Evolutionary conservation across 2,888 invertebrate species (phyloP), one percentile per base, ranked within the genome.

Genomic region (Acholoe squamosa): DNA sequence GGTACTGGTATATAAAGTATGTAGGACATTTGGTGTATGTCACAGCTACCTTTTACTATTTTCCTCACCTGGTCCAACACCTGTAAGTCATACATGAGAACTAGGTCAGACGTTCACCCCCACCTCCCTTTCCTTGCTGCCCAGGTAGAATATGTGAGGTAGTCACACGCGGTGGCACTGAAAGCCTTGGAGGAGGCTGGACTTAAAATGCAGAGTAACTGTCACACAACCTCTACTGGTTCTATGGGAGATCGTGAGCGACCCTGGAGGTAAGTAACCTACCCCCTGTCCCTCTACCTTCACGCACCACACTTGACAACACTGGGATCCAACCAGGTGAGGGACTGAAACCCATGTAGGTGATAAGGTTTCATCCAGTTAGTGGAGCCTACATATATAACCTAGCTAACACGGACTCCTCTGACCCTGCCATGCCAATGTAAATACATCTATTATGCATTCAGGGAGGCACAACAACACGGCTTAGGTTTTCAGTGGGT

Each of bases 21-120:
- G 10, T 43, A 43, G 43, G 43, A 10, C 43, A 43, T 43, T n/a
- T 43, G 43, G 10, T 43, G 10, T 43, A 43, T 61, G 61, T 61
- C 61, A 43, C 43, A n/a, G 61, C 61, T 61, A 61, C 71, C 7
- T 71, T 71, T 71, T 25, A 14, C 71, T 28, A 28, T 25, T 25
- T 16, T 25, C 71, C 71, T 71, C 31, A 71, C 71, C 71, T 71
- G 71, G 71, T 31, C 28, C 71, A 71, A 71, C 71, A 71, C 71
- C 71, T 71, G 71, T 71, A 71, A 71, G 71, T 71, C 71, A 71
- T 14, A 25, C 71, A 0, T 71, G 71, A 71, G 71, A 71, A 71
- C 71, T 71, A 71, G 71, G 71, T 71, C 71, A 71, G 71, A 71
- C 71, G 71, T 71, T 14, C 71, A 71, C 5, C 43, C 3, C 43